phyloP scores from a whole-genome alignment of 2,113 vertebrate genomes.

The Serilophus lunatus region DNA sequence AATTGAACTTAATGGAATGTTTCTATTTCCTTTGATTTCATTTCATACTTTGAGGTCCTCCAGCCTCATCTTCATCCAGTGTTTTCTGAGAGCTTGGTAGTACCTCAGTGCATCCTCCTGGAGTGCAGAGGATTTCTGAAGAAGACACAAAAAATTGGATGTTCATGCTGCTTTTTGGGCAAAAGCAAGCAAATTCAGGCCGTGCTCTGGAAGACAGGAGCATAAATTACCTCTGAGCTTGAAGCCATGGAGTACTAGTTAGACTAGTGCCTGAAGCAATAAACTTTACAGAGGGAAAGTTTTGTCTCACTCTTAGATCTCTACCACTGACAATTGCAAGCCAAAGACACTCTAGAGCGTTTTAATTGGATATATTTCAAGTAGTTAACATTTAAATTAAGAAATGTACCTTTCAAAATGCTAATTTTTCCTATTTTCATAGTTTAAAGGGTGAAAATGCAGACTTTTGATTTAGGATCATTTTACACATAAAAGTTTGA shows the following conservation, averaged over 20 bases:
- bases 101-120: background rate
- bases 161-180: background rate
- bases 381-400: background rate
- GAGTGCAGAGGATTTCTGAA: background rate
- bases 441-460: background rate
- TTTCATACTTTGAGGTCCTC: background rate
- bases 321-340: background rate
- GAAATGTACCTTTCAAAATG: background rate
- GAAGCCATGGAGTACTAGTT: background rate
- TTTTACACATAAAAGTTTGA: background rate
- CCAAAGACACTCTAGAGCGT: background rate
- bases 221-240: background rate
- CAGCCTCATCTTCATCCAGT: fast-evolving
- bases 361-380: background rate
- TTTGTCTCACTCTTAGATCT: background rate
- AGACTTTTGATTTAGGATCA: background rate
- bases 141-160: background rate
- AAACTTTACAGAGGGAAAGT: background rate
- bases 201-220: background rate
- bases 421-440: background rate
- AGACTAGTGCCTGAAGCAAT: background rate
- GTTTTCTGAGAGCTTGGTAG: background rate
- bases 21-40: background rate
- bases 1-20: background rate
- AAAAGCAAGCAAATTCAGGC: background rate